Evolutionary conservation across 2,113 vertebrate species (phyloP), one percentile per base, ranked within the genome.

Genomic region (Diphyllodes magnificus): DNA sequence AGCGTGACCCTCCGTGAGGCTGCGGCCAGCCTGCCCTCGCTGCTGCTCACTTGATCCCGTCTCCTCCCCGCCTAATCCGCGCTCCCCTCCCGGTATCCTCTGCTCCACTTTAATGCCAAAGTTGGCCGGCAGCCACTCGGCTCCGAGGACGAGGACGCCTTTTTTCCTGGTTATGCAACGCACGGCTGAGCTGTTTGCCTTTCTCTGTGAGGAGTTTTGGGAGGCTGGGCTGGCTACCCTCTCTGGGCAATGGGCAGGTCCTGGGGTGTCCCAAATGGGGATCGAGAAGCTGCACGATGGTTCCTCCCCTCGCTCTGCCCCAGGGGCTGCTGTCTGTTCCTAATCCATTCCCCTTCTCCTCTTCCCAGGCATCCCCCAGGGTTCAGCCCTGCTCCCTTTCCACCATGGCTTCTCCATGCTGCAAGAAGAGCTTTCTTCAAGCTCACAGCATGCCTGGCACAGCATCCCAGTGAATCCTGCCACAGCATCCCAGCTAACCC

Each of bases 91-190:
- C 84, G 51, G 39, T 42, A 79, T 82, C 91, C 96, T 89, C 87
- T 13, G 69, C 73, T 73, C 86, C 61, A 6, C 68, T 66, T 61
- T 96, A 90, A 93, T 96, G 96, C 96, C 81, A 22, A 49, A 22
- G 8, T 39, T 97, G 96, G 96, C 95, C 27, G 30, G 33, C 83
- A 59, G 96, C 96, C 96, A 96, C 81, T 4, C 33, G 11, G 81
- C 91, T 86, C 78, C 1, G 15, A 90, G 87, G 91, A 80, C 44
- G 90, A 89, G 86, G 89, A 83, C 45, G 86, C 81, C 68, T 87
- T 59, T 85, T 56, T 77, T 79, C 90, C 80, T 24, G 22, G 37
- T 95, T 95, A 95, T 39, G 66, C 92, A 96, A 96, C 11, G 2
- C 9, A 8, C 0, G 5, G 57, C 82, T 59, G 72, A 93, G 96